Conservation (phyloP, 2,113 vertebrate genomes). For the Urocolius indicus region DNA sequence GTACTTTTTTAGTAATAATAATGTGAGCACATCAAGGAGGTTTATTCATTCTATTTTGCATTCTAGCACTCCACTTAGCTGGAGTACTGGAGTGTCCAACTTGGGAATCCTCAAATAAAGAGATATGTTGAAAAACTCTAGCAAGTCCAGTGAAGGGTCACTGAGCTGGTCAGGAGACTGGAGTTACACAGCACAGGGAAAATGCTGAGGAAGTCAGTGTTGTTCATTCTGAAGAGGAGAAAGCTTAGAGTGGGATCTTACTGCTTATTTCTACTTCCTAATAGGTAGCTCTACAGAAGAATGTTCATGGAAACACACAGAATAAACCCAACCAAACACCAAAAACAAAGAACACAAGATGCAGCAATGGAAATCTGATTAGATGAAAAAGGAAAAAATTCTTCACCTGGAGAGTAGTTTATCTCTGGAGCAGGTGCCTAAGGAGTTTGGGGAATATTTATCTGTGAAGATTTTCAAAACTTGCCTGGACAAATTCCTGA, state of each 20-base stretch:
- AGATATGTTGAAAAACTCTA: background rate
- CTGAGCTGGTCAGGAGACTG: background rate
- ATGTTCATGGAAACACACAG: background rate
- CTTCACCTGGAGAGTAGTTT: background rate
- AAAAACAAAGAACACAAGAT: background rate
- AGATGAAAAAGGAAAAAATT: background rate
- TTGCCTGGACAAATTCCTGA: background rate
- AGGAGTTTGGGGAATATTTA: background rate
- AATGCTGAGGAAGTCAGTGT: background rate
- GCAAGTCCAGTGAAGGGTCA: background rate
- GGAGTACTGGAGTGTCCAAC: background rate
- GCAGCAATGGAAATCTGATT: background rate
- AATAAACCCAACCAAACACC: background rate
- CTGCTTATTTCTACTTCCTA: background rate
- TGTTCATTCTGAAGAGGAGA: background rate
- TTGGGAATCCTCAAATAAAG: background rate
- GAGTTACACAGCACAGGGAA: background rate
- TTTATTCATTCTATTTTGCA: background rate
- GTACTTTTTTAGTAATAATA: background rate
- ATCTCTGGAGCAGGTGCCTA: background rate
- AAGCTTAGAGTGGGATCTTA: background rate
- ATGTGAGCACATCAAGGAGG: background rate
- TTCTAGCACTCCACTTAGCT: background rate
- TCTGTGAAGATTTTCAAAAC: background rate
- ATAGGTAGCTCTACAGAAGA: background rate